Conservation (phyloP, 53 echinoderm and acorn worm species). For the Echinometra lucunter region DNA sequence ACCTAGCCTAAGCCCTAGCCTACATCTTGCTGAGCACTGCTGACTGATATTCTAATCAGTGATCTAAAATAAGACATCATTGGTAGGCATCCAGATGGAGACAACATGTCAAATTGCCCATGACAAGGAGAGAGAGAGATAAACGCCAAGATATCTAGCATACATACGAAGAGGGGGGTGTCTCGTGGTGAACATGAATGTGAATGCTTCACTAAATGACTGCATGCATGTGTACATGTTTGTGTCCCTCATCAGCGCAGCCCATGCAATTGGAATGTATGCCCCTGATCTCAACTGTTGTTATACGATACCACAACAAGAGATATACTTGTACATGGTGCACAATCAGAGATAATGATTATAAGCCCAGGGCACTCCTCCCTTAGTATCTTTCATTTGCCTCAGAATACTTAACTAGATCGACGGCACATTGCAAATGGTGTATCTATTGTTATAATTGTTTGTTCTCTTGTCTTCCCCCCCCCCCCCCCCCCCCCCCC, state of each 20-base stretch:
- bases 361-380: too few relatives aligned
- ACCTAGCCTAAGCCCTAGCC: neutral
- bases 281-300: neutral
- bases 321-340: neutral
- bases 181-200: neutral
- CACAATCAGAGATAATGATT: too few relatives aligned
- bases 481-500: too few relatives aligned
- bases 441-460: too few relatives aligned
- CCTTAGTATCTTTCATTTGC: too few relatives aligned
- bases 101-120: constrained; percentile 11
- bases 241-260: neutral
- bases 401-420: too few relatives aligned
- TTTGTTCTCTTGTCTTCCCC: too few relatives aligned
- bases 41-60: constrained; percentile 28
- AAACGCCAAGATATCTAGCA: neutral
- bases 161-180: neutral
- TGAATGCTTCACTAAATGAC: neutral
- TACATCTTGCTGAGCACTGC: neutral
- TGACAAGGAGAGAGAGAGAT: neutral
- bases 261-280: neutral
- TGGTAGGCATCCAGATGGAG: neutral
- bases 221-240: neutral
- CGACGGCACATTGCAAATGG: too few relatives aligned
- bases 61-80: constrained; percentile 32
- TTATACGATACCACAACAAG: neutral